phyloP scores from a whole-genome alignment of 2,888 invertebrate species.

The Drosophila meridiana region DNA sequence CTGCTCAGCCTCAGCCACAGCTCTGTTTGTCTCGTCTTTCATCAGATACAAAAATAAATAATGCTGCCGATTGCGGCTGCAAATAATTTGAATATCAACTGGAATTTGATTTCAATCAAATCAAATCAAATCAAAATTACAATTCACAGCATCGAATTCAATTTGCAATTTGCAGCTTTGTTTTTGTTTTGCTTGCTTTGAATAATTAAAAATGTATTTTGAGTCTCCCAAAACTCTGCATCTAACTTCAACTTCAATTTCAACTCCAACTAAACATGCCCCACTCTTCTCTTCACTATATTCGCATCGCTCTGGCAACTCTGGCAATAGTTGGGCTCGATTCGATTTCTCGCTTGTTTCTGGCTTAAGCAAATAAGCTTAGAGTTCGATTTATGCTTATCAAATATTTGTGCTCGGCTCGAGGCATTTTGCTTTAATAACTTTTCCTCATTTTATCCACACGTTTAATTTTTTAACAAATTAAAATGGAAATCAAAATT shows the following conservation, averaged over 20 bases:
- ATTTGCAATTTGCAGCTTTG: neutral
- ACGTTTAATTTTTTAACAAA: too few relatives aligned
- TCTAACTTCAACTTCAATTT: too few relatives aligned
- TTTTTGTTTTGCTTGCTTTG: neutral
- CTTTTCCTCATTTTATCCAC: too few relatives aligned
- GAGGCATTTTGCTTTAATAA: neutral
- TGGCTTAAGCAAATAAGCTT: neutral
- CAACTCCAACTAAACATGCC: neutral
- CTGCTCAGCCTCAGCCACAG: constrained; percentile 28
- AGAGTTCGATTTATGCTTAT: neutral
- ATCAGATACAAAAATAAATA: constrained; percentile 38
- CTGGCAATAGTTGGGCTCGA: neutral
- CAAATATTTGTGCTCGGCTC: neutral
- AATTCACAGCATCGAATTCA: neutral
- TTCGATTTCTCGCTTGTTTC: neutral
- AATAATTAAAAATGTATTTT: constrained; percentile 12
- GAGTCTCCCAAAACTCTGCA: neutral
- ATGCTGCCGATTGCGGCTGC: constrained; percentile 40
- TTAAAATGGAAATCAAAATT: neutral
- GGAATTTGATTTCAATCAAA: constrained; percentile 9
- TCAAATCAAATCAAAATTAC: constrained; percentile 10
- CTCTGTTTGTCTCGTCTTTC: neutral
- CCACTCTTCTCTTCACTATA: too few relatives aligned
- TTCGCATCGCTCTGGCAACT: neutral
- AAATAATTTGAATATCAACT: constrained; percentile 32